Percentiles rank a stretch among this genome's conserved stretches.
These are phyloP conservation scores for Yponomeuta sedellus DNA, from an alignment of 2,888 invertebrate genomes.

Conservation along the genomic window DNA sequence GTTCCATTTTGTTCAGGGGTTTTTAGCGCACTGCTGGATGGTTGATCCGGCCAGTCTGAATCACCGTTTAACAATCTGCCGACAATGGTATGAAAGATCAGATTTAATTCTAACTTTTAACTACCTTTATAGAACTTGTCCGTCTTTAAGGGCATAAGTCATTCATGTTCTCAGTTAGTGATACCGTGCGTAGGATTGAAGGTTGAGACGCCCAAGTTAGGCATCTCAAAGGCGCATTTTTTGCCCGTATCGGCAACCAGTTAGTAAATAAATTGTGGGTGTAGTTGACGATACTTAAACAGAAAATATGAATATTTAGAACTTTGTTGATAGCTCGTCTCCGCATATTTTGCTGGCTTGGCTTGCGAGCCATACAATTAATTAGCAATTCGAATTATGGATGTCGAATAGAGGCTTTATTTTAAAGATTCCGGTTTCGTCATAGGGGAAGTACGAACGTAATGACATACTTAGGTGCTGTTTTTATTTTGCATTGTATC, in stretches of 20 bases:
- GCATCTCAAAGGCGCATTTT: slow-evolving; percentile 10
- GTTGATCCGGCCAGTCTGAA: slow-evolving; percentile 58
- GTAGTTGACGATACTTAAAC: slow-evolving; percentile 9
- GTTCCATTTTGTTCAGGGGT: slow-evolving; percentile 53
- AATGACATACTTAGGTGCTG: no score
- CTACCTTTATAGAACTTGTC: not conserved
- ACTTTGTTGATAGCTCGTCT: not conserved
- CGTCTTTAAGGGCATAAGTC: slow-evolving; percentile 12
- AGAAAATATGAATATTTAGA: slow-evolving; percentile 13
- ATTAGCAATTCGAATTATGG: not conserved
- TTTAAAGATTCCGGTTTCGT: not conserved
- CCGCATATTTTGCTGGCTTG: not conserved
- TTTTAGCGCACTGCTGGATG: slow-evolving; percentile 48
- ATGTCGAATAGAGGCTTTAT: not conserved
- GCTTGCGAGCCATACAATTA: not conserved
- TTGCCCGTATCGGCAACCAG: slow-evolving; percentile 7
- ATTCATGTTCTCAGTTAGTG: slow-evolving; percentile 6
- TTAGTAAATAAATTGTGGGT: not conserved
- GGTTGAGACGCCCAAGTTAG: slow-evolving; percentile 26
- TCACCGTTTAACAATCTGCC: slow-evolving; percentile 67
- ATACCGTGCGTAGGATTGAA: slow-evolving; percentile 40
- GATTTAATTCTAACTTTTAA: not conserved
- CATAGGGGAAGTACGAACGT: not conserved
- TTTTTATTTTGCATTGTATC: no score
- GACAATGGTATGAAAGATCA: slow-evolving; percentile 23